phyloP scores from a whole-genome alignment of 2,797 vertebrate species.

The Echeneis naucrates region DNA sequence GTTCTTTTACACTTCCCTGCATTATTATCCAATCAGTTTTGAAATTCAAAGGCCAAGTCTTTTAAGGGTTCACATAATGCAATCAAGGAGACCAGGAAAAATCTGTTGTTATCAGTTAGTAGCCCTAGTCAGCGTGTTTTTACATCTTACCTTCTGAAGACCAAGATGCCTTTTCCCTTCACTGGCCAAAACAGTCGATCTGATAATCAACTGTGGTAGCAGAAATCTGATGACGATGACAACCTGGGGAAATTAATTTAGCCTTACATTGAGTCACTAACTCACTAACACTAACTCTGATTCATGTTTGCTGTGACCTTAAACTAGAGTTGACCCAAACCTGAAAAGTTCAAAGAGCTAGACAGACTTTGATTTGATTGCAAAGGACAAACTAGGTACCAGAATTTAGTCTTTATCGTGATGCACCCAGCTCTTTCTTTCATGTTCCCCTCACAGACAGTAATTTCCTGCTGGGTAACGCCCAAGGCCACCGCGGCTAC shows the following conservation, averaged over 20 bases:
- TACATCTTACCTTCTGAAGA: slow-evolving; percentile 42
- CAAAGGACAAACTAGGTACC: slow-evolving; percentile 17
- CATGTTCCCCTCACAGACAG: slow-evolving; percentile 86
- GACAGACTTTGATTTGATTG: slow-evolving; percentile 50
- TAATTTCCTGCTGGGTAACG: slow-evolving; percentile 97
- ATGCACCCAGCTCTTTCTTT: slow-evolving; percentile 1
- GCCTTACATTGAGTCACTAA: slow-evolving; percentile 36
- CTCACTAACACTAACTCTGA: slow-evolving; percentile 54
- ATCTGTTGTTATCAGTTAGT: slow-evolving; percentile 20
- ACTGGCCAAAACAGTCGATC: neutral
- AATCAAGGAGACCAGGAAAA: slow-evolving; percentile 5
- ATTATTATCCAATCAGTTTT: neutral
- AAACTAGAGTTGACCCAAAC: slow-evolving; percentile 32
- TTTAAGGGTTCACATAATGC: slow-evolving; percentile 14
- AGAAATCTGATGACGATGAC: slow-evolving; percentile 23
- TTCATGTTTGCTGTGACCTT: slow-evolving; percentile 61
- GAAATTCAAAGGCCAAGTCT: neutral
- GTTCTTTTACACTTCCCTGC: slow-evolving; percentile 2
- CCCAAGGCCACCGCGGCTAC: slow-evolving; percentile 93
- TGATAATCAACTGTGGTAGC: too few relatives aligned
- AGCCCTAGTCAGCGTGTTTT: slow-evolving; percentile 50
- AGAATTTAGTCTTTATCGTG: slow-evolving; percentile 9
- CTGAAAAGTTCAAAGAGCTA: slow-evolving; percentile 46
- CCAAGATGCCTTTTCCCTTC: slow-evolving; percentile 19
- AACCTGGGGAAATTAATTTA: slow-evolving; percentile 54